A percentile compares a stretch with the other conserved stretches of the same genome.
Evolutionary conservation across 2,888 invertebrate genomes (phyloP).

Genomic region (Patella depressa): DNA sequence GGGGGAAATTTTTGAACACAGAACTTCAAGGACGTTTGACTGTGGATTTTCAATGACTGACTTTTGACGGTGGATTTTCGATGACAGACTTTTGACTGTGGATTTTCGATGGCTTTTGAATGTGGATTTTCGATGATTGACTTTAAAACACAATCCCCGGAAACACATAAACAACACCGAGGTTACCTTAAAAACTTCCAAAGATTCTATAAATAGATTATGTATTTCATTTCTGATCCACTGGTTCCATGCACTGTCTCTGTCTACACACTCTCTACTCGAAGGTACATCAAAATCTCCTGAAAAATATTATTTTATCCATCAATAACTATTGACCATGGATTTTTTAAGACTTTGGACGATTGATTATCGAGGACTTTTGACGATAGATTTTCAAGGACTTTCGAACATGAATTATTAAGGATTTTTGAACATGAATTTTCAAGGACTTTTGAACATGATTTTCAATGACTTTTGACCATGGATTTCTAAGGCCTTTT

Average conservation of each 20-base stretch:
- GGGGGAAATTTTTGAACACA: too few species aligned
- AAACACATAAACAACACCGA: too few species aligned
- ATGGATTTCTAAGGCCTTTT: too few species aligned
- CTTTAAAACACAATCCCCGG: too few species aligned
- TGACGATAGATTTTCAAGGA: background rate
- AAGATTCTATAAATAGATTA: slow-evolving; percentile 63
- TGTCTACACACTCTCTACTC: slow-evolving; percentile 70
- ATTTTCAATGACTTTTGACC: too few species aligned
- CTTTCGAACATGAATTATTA: background rate
- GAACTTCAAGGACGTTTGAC: too few species aligned
- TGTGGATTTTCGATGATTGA: too few species aligned
- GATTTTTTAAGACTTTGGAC: background rate
- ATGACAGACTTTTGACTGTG: too few species aligned
- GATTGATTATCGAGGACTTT: background rate
- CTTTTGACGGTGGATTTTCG: too few species aligned
- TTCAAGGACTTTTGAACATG: background rate
- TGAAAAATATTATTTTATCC: slow-evolving; percentile 28
- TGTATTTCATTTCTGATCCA: slow-evolving; percentile 68
- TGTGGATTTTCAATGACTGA: too few species aligned
- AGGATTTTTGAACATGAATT: background rate
- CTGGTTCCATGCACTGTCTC: slow-evolving; percentile 71
- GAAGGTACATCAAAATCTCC: slow-evolving; percentile 72
- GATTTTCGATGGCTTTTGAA: too few species aligned
- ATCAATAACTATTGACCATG: too few species aligned
- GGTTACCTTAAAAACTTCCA: slow-evolving; percentile 65